Evolutionary conservation across 2,888 invertebrate genomes (phyloP).

Genomic region (Brachypalpus laphriformis): DNA sequence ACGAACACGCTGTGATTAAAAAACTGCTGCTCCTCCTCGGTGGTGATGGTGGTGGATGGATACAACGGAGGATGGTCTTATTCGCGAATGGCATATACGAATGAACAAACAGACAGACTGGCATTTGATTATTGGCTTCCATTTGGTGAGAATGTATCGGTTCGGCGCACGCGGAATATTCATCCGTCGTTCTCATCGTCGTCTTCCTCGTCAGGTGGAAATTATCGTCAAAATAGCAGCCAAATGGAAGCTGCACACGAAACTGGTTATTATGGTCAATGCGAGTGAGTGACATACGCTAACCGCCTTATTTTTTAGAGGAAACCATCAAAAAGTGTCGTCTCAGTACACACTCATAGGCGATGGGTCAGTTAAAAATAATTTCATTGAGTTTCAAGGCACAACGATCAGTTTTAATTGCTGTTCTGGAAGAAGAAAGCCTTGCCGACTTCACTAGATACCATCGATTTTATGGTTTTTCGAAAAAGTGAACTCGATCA

Average conservation of each 20-base stretch:
- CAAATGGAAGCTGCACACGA: conserved; percentile 61
- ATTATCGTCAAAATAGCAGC: conserved; percentile 69
- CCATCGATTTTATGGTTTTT: conserved; percentile 28
- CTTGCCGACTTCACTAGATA: neutral
- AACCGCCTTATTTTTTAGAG: neutral
- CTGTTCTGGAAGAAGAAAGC: neutral
- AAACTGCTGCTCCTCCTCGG: conserved; percentile 72
- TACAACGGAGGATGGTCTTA: conserved; percentile 67
- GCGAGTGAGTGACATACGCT: conserved; percentile 41
- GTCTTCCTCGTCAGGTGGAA: conserved; percentile 58
- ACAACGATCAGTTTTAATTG: conserved; percentile 5
- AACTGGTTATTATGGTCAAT: conserved; percentile 63
- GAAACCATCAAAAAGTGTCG: neutral
- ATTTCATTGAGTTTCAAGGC: conserved; percentile 11
- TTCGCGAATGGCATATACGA: conserved; percentile 71
- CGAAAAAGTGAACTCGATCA: conserved; percentile 13
- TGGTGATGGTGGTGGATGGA: conserved; percentile 49
- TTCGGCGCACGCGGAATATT: conserved; percentile 70
- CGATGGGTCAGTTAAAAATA: neutral
- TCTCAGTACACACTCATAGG: conserved; percentile 2
- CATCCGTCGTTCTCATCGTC: conserved; percentile 39
- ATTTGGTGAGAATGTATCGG: conserved; percentile 76
- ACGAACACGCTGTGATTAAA: conserved; percentile 76
- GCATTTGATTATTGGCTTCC: conserved; percentile 83
- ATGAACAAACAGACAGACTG: conserved; percentile 77